phyloP scores from a whole-genome alignment of 2,888 invertebrate genomes.

The Habroteleia sp. region DNA sequence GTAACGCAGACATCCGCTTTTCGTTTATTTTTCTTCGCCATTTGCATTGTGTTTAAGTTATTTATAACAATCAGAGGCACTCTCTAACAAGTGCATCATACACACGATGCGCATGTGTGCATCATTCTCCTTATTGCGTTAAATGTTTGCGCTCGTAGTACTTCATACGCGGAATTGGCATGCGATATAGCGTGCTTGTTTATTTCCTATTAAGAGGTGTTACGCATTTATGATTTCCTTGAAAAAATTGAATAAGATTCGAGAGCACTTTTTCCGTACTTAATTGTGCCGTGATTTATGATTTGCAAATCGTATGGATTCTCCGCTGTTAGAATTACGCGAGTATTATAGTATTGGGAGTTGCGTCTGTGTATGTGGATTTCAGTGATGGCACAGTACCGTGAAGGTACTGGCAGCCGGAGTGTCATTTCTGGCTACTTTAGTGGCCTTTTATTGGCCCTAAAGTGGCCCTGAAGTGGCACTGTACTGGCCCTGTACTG shows the following conservation, averaged over 20 bases:
- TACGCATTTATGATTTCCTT: slow-evolving; percentile 58
- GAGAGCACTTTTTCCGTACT: slow-evolving; percentile 43
- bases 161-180: slow-evolving; percentile 51
- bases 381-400: too few relatives aligned
- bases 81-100: slow-evolving; percentile 34
- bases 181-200: slow-evolving; percentile 65
- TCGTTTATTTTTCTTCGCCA: slow-evolving; percentile 29
- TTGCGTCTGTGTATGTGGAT: too few relatives aligned
- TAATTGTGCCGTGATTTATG: slow-evolving; percentile 34
- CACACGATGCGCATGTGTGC: slow-evolving; percentile 25
- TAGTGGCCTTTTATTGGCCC: too few relatives aligned
- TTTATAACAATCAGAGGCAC: slow-evolving; percentile 20
- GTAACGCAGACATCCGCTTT: slow-evolving; percentile 46
- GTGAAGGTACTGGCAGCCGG: too few relatives aligned
- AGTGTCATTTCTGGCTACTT: too few relatives aligned
- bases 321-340: too few relatives aligned
- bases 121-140: slow-evolving; percentile 42
- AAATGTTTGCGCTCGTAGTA: slow-evolving; percentile 50
- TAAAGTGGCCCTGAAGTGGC: too few relatives aligned
- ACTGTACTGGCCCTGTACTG: too few relatives aligned
- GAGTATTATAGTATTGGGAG: too few relatives aligned
- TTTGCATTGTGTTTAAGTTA: slow-evolving; percentile 21
- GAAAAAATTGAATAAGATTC: slow-evolving; percentile 38
- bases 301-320: too few relatives aligned
- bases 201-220: slow-evolving; percentile 61